These are phyloP conservation scores for Microcebus tavaratra DNA, from an alignment of 2,113 vertebrate species.

Conservation along the genomic window DNA sequence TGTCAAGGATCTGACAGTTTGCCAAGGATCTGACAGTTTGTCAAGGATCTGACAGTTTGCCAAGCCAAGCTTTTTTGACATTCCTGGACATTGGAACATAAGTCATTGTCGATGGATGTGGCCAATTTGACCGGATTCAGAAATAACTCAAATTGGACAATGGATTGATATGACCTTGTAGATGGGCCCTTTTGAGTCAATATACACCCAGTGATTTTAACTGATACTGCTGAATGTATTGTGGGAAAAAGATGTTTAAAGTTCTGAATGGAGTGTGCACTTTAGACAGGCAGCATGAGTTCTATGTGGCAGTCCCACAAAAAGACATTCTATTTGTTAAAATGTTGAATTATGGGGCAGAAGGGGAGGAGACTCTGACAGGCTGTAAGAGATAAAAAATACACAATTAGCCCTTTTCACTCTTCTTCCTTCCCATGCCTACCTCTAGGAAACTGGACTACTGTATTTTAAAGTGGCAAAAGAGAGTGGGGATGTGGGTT, in stretches of 20 bases:
- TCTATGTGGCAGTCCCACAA: not conserved
- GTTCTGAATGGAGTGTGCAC: not conserved
- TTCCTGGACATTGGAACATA: not conserved
- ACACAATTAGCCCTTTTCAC: not conserved
- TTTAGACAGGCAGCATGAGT: not conserved
- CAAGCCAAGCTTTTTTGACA: not conserved
- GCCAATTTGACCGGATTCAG: not conserved
- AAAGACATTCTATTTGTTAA: not conserved
- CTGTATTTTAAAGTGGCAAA: not conserved
- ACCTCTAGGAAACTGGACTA: not conserved
- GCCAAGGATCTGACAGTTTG: not conserved
- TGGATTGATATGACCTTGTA: not conserved
- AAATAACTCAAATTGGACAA: too few relatives aligned
- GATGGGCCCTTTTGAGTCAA: not conserved
- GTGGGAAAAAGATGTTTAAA: not conserved
- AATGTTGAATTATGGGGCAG: not conserved
- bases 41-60: not conserved
- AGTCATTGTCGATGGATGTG: not conserved
- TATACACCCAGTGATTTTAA: not conserved
- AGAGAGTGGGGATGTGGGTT: not conserved
- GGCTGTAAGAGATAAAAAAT: not conserved
- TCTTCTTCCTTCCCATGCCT: not conserved
- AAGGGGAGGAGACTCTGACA: not conserved
- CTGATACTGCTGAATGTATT: not conserved
- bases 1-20: not conserved